phyloP scores from a whole-genome alignment of 2,113 vertebrate genomes.

The Lontra canadensis region DNA sequence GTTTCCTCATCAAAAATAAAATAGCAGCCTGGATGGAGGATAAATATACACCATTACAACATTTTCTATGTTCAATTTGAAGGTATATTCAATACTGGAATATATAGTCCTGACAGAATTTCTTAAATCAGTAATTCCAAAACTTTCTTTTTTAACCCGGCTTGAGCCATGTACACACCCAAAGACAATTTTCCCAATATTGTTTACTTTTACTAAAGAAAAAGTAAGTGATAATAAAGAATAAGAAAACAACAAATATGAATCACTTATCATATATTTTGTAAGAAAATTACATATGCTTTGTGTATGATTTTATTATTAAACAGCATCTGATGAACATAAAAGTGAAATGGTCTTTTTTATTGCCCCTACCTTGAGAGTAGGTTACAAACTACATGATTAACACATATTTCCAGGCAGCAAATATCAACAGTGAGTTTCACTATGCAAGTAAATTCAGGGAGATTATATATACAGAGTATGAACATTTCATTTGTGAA shows the following conservation, averaged over 20 bases:
- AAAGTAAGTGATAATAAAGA: neutral
- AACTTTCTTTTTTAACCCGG: neutral
- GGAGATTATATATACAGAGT: neutral
- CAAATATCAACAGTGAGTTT: neutral
- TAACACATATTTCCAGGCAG: neutral
- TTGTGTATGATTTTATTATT: neutral
- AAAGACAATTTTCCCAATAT: neutral
- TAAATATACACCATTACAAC: neutral
- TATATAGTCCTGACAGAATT: neutral
- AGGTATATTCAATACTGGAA: neutral
- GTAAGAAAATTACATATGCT: neutral
- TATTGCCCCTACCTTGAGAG: neutral
- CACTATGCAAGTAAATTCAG: neutral
- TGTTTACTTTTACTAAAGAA: neutral
- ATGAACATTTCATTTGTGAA: neutral
- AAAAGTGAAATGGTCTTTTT: neutral
- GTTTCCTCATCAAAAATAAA: neutral
- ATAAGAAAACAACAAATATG: neutral
- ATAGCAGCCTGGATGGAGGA: neutral
- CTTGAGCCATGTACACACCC: neutral
- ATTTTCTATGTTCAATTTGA: neutral
- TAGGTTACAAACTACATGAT: neutral
- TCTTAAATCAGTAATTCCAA: neutral
- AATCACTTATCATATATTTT: neutral
- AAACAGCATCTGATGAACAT: neutral